Evolutionary conservation across 2,888 invertebrate genomes (phyloP).

Genomic region (Timema cristinae): DNA sequence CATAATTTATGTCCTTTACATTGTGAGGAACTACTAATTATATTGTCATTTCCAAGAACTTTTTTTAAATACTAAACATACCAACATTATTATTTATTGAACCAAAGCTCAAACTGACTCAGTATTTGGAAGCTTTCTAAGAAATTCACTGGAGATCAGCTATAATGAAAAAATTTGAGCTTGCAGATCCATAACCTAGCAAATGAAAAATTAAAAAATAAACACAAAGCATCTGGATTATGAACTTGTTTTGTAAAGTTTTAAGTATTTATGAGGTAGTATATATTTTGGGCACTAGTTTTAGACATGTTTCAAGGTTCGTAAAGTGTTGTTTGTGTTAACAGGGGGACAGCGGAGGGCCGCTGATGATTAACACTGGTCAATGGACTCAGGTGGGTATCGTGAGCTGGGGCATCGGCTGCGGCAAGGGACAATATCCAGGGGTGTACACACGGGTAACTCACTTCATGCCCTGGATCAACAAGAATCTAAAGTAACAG

Average conservation of each 20-base stretch:
- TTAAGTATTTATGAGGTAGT: no score
- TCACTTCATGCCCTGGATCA: conserved; percentile 79
- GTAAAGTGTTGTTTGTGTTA: conserved; percentile 30
- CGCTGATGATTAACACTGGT: conserved; percentile 69
- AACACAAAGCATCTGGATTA: not conserved
- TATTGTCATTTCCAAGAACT: no score
- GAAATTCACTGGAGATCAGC: no score
- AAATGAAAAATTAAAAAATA: not conserved
- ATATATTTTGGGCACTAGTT: not conserved
- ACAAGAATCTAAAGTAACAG: conserved; percentile 68
- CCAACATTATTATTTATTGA: no score
- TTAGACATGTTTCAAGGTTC: conserved; percentile 12
- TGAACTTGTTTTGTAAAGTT: not conserved
- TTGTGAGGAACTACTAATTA: no score
- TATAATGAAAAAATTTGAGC: no score
- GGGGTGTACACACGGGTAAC: conserved; percentile 86
- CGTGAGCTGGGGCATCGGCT: conserved; percentile 89
- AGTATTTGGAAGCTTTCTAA: no score
- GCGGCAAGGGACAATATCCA: conserved; percentile 86
- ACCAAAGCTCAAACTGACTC: no score
- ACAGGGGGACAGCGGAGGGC: conserved; percentile 87
- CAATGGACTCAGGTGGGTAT: conserved; percentile 82
- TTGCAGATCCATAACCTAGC: no score
- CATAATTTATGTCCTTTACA: no score
- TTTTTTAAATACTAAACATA: no score